Evolutionary conservation across 2,888 invertebrate species (phyloP), one percentile per base, ranked within the genome.

Genomic region (Drosophila greeni): DNA sequence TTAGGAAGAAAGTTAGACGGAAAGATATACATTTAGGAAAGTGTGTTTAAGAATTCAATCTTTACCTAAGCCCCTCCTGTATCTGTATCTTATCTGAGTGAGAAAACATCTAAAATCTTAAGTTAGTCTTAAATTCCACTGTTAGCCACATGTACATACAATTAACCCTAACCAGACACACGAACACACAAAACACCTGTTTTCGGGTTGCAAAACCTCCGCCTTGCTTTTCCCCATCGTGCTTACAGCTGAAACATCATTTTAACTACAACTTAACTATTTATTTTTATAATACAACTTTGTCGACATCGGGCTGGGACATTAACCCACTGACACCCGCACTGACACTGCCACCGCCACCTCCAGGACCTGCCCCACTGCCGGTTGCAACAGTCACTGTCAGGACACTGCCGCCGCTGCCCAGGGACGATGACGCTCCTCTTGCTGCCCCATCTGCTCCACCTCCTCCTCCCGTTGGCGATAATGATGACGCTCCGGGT

Each of bases 281-380:
- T 66, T 81, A 81, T 75, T 64, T 74, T 78, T 85, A 85, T 85
- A 85, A 82, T 82, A 82, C 84, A 81, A 81, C 79, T 76, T 82
- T 84, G 57, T 70, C 77, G 62, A 52, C 40, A 23, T 69, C 77
- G 24, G 47, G 42, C 58, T 40, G 39, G 40, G 20, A 12, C 60
- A 48, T 34, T 34, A 62, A n/a, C 48, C 42, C 42, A 37, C 56
- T 45, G 29, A n/a, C 51, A 42, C 56, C 40, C 14, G 45, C 45
- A 14, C 45, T 18, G 33, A 31, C 20, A 20, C 11, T 48, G 11
- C 29, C 29, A 3, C 9, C 9, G 29, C 69, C 71, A 24, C 83
- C 75, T 0, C 75, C 75, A 3, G 85, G 84, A 20, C 81, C 81
- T 9, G 84, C 85, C 12, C 81, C 81, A 56, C 81, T 85, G 66